phyloP scores from a whole-genome alignment of 1,140 invertebrate species.

The Procambarus virginalis region DNA sequence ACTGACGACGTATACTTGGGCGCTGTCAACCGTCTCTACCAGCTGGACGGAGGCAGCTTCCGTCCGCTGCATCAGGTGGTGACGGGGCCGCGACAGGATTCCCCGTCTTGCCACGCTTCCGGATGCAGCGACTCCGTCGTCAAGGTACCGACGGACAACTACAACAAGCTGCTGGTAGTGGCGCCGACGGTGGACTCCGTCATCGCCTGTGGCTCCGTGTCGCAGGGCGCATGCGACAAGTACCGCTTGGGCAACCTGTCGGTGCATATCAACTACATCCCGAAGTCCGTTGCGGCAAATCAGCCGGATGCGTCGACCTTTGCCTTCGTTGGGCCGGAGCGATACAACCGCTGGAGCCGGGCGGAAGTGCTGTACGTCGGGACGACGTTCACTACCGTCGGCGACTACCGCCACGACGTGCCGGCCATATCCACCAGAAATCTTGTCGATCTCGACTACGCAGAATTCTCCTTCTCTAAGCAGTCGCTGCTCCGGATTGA shows the following conservation, averaged over 20 bases:
- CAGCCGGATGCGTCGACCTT: slow-evolving; percentile 91
- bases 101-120: slow-evolving; percentile 88
- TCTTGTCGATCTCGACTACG: slow-evolving; percentile 84
- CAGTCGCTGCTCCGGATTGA: slow-evolving; percentile 92
- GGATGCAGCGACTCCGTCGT: slow-evolving; percentile 82
- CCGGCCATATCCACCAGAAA: slow-evolving; percentile 92
- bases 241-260: slow-evolving; percentile 76
- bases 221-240: slow-evolving; percentile 90
- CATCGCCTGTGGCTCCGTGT: slow-evolving; percentile 90
- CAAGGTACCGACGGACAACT: slow-evolving; percentile 84
- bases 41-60: slow-evolving; percentile 87
- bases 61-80: slow-evolving; percentile 84
- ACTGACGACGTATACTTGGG: slow-evolving; percentile 94
- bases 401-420: slow-evolving; percentile 92
- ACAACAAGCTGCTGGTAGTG: slow-evolving; percentile 93
- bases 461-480: slow-evolving; percentile 89
- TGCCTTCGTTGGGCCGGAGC: slow-evolving; percentile 94
- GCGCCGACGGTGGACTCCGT: slow-evolving; percentile 86
- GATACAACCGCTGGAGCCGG: slow-evolving; percentile 83
- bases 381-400: slow-evolving; percentile 93
- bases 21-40: slow-evolving; percentile 94
- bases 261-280: slow-evolving; percentile 82
- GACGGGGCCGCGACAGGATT: slow-evolving; percentile 87
- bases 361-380: slow-evolving; percentile 93
- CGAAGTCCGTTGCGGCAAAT: slow-evolving; percentile 90